Conservation (phyloP, 2,797 vertebrate genomes). For the Darevskia nairensis region DNA sequence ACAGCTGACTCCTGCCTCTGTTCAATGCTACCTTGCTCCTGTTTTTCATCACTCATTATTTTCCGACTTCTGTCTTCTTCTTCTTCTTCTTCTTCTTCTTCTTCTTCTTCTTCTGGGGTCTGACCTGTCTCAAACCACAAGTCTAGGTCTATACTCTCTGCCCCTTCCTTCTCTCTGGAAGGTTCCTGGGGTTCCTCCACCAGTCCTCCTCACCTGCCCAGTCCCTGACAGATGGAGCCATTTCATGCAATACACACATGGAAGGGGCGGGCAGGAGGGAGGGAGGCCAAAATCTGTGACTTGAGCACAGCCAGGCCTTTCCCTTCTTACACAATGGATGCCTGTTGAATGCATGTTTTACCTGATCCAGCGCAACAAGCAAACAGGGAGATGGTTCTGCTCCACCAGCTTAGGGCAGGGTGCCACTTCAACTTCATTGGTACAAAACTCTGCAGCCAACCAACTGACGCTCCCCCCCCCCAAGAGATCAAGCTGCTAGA, state of each 20-base stretch:
- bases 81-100: too few species aligned
- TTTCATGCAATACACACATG: background rate
- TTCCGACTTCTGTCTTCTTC: too few species aligned
- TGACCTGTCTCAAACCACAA: too few species aligned
- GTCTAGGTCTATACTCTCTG: too few species aligned
- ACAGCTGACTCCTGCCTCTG: background rate
- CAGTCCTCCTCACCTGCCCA: too few species aligned
- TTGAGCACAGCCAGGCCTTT: too few species aligned
- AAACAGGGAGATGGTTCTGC: background rate
- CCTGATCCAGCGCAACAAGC: background rate
- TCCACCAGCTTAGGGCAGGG: too few species aligned
- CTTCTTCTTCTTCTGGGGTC: too few species aligned
- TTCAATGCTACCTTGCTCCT: background rate
- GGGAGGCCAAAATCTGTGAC: background rate
- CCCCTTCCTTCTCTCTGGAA: too few species aligned
- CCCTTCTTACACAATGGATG: background rate
- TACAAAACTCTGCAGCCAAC: background rate
- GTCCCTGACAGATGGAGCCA: background rate
- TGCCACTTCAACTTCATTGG: background rate
- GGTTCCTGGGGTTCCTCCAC: too few species aligned
- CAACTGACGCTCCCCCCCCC: too few species aligned
- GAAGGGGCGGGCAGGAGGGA: background rate
- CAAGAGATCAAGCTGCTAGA: background rate
- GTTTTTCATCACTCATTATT: too few species aligned
- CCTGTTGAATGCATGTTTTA: background rate